Conservation (phyloP, 2,888 invertebrate species). For the Drosophila demipolita region DNA sequence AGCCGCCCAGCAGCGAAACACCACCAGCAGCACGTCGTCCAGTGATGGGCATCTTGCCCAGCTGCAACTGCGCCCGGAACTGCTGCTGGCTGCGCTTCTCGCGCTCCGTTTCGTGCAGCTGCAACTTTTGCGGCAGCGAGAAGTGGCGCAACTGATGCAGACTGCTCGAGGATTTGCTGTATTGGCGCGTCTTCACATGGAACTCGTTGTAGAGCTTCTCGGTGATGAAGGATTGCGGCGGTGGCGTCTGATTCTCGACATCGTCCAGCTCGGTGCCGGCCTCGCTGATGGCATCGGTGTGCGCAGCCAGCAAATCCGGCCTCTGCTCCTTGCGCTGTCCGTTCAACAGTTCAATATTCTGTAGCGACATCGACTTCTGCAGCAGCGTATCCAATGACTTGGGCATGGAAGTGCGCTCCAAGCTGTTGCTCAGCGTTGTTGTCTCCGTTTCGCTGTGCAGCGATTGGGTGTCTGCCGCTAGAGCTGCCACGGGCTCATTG, state of each 20-base stretch:
- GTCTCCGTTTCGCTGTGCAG: slow-evolving; percentile 77
- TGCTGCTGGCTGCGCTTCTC: slow-evolving; percentile 83
- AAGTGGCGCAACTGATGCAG: slow-evolving; percentile 85
- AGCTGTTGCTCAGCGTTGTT: slow-evolving; percentile 75
- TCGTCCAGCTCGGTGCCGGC: slow-evolving; percentile 82
- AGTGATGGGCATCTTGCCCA: slow-evolving; percentile 76
- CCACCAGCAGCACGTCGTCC: slow-evolving; percentile 81
- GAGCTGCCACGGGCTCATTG: slow-evolving; percentile 11
- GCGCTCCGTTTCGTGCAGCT: slow-evolving; percentile 86
- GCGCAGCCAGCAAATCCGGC: slow-evolving; percentile 80
- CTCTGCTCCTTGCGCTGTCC: slow-evolving; percentile 75
- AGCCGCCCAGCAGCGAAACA: slow-evolving; percentile 71
- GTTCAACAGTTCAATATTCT: slow-evolving; percentile 83
- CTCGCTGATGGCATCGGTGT: slow-evolving; percentile 82
- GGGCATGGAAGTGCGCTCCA: slow-evolving; percentile 65
- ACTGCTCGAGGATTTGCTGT: slow-evolving; percentile 88
- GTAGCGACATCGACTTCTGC: slow-evolving; percentile 84
- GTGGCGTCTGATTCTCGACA: slow-evolving; percentile 79
- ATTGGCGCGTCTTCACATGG: slow-evolving; percentile 89
- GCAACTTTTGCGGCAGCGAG: slow-evolving; percentile 85
- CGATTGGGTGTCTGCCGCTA: slow-evolving; percentile 45
- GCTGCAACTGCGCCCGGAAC: slow-evolving; percentile 59
- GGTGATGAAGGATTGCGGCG: slow-evolving; percentile 89
- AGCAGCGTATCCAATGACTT: slow-evolving; percentile 71
- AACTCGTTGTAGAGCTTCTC: slow-evolving; percentile 90